These are phyloP conservation scores for Scleropages formosus DNA, from an alignment of 2,797 vertebrate genomes.

Conservation along the genomic window DNA sequence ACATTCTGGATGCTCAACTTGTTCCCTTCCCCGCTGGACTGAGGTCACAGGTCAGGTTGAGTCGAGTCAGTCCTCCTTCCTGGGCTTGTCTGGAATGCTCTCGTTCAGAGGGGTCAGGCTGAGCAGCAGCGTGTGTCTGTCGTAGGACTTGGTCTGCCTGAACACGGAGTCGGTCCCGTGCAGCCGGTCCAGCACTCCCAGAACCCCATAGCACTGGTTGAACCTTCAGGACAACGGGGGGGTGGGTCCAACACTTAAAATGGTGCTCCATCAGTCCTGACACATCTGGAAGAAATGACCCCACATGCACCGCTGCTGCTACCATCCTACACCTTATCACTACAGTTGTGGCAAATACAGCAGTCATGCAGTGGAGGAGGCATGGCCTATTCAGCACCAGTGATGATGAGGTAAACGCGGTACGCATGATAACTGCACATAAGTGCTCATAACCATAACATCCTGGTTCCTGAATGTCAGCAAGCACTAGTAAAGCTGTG, in stretches of 20 bases:
- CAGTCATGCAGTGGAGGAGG: not conserved
- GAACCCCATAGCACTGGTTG: constrained; percentile 85
- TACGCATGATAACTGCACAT: too few relatives aligned
- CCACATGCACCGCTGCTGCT: too few relatives aligned
- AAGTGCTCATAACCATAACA: too few relatives aligned
- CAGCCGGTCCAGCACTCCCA: constrained; percentile 86
- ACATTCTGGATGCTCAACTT: not conserved
- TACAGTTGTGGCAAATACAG: not conserved
- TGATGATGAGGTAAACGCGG: too few relatives aligned
- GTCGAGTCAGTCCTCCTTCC: constrained; percentile 62
- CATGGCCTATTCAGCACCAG: too few relatives aligned
- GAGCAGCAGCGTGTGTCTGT: constrained; percentile 80
- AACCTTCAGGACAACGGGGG: constrained; percentile 69
- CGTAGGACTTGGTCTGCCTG: constrained; percentile 76
- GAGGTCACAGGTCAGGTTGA: not conserved
- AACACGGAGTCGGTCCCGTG: constrained; percentile 83
- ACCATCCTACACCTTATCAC: not conserved
- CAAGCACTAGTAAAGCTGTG: too few relatives aligned
- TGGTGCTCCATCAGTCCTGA: not conserved
- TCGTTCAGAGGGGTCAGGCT: constrained; percentile 75
- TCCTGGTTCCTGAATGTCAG: too few relatives aligned
- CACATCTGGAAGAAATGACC: not conserved
- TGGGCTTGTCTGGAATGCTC: constrained; percentile 78
- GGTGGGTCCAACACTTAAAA: not conserved
- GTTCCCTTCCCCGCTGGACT: not conserved